These are phyloP conservation scores for Stenotaenia linearis DNA, from an alignment of 2,888 invertebrate species.

Conservation along the genomic window DNA sequence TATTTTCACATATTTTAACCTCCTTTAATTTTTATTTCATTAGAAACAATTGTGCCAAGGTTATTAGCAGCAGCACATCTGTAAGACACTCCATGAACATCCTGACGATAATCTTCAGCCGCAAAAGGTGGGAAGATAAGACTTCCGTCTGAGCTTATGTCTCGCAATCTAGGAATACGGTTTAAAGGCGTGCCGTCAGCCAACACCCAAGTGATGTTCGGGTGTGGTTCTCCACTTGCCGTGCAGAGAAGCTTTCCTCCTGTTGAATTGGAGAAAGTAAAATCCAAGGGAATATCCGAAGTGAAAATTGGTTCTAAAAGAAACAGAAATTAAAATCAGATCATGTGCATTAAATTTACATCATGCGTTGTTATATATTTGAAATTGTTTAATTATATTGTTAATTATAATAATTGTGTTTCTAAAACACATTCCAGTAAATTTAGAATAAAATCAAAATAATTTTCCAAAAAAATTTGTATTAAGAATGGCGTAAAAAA, in stretches of 20 bases:
- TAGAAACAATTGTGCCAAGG: conserved; percentile 39
- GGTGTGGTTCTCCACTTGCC: conserved; percentile 42
- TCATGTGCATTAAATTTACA: background rate
- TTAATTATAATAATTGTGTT: too few species aligned
- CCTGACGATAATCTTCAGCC: conserved; percentile 35
- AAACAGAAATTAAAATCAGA: background rate
- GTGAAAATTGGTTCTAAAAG: background rate
- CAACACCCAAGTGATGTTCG: conserved; percentile 42
- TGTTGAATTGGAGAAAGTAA: conserved; percentile 43
- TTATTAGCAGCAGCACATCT: conserved; percentile 39
- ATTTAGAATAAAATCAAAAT: too few species aligned
- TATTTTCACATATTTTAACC: conserved; percentile 35
- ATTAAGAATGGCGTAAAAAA: too few species aligned
- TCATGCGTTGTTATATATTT: too few species aligned
- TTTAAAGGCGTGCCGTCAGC: conserved; percentile 41
- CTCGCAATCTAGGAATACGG: conserved; percentile 39
- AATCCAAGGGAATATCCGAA: background rate
- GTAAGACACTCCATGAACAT: conserved; percentile 40
- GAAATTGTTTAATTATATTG: too few species aligned
- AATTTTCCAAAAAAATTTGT: too few species aligned
- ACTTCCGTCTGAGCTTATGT: conserved; percentile 40
- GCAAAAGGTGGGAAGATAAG: conserved; percentile 37
- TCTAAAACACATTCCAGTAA: too few species aligned
- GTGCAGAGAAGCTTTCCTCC: conserved; percentile 42
- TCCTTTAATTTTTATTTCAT: conserved; percentile 40